Conservation (phyloP, 2,888 invertebrate genomes). For the Tetanocera ferruginea region DNA sequence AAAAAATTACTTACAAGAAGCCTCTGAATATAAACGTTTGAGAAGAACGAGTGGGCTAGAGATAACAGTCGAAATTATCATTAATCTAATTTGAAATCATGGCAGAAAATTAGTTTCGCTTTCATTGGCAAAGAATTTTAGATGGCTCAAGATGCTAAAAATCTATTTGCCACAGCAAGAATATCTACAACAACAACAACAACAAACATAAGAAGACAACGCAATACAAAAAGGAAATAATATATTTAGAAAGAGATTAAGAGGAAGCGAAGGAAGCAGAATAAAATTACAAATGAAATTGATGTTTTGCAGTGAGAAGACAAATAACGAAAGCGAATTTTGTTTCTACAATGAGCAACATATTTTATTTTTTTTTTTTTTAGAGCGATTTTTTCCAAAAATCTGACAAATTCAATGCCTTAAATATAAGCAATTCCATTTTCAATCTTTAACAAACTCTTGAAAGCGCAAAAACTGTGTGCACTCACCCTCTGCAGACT, state of each 20-base stretch:
- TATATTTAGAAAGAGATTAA: neutral
- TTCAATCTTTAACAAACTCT: too few relatives aligned
- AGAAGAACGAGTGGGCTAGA: neutral
- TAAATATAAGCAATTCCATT: too few relatives aligned
- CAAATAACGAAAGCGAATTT: neutral
- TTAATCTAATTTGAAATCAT: conserved; percentile 65
- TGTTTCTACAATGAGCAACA: neutral
- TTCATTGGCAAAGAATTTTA: conserved; percentile 41
- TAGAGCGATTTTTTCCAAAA: too few relatives aligned
- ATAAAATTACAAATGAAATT: neutral
- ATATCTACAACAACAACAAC: neutral
- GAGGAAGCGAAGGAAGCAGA: neutral
- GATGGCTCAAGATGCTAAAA: neutral
- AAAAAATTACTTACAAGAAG: conserved; percentile 30
- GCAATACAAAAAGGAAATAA: neutral
- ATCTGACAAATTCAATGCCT: too few relatives aligned
- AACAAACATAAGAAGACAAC: neutral
- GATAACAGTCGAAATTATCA: conserved; percentile 27
- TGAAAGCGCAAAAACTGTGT: neutral
- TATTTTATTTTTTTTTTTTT: neutral
- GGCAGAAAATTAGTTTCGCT: conserved; percentile 64
- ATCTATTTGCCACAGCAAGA: neutral
- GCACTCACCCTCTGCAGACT: neutral
- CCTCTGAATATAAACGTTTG: neutral
- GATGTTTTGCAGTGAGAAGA: neutral